Percentiles rank a stretch among this genome's conserved stretches.
Evolutionary conservation across 2,113 vertebrate genomes (phyloP).

Genomic region (Thermophis baileyi): DNA sequence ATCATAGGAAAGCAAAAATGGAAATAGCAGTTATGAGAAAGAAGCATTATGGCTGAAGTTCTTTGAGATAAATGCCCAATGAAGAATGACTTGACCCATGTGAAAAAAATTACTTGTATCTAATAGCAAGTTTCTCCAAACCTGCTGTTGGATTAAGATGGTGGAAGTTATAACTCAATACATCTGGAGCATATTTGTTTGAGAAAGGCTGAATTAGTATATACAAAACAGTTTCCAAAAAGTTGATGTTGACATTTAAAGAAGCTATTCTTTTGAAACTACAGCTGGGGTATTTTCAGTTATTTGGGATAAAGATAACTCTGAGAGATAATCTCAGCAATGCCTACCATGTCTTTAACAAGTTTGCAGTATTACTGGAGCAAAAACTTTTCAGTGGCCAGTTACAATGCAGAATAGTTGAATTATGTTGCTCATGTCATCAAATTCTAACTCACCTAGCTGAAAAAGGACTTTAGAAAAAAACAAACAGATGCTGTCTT

Average conservation of each 20-base stretch:
- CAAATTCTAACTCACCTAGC: not conserved
- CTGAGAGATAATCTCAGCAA: not conserved
- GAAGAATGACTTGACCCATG: not conserved
- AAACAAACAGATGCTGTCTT: not conserved
- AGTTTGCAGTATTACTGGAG: not conserved
- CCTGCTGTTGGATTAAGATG: not conserved
- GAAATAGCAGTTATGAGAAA: conserved; percentile 25
- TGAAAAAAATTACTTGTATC: not conserved
- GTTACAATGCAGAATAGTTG: not conserved
- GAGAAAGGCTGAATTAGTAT: not conserved
- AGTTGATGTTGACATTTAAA: not conserved
- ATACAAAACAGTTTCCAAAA: not conserved
- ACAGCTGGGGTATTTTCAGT: not conserved
- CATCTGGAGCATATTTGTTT: not conserved
- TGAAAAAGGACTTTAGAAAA: not conserved
- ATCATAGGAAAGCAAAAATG: not conserved
- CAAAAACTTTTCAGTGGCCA: not conserved
- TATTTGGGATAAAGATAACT: not conserved
- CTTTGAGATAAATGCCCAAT: conserved; percentile 26
- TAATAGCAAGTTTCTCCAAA: not conserved
- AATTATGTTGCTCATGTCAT: not conserved
- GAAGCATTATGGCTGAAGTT: conserved; percentile 26
- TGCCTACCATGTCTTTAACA: not conserved
- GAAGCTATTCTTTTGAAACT: not conserved
- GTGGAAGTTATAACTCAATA: not conserved